Conservation (phyloP, 2,797 vertebrate species). For the Florisuga fusca region DNA sequence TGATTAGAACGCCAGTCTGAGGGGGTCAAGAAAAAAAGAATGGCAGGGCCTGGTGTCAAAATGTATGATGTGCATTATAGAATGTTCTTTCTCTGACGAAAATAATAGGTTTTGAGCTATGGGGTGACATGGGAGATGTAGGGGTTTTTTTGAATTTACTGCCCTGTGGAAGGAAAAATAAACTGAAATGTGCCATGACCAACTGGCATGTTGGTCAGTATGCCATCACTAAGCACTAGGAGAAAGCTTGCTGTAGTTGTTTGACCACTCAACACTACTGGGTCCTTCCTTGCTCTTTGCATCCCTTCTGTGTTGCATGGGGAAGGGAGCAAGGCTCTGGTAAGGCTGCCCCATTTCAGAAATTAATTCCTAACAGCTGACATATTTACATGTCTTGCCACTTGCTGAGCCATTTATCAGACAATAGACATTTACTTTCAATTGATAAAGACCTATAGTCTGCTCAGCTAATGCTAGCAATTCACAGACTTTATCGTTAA, state of each 20-base stretch:
- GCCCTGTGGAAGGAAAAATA: not conserved
- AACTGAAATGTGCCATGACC: not conserved
- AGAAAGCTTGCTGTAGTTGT: not conserved
- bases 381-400: not conserved
- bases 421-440: not conserved
- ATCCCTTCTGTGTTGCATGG: accelerated
- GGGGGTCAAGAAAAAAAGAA: not conserved
- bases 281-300: not conserved
- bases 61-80: not conserved
- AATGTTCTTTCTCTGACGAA: not conserved
- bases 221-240: not conserved
- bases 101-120: not conserved
- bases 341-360: not conserved
- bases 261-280: not conserved
- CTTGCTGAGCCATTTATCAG: accelerated
- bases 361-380: not conserved
- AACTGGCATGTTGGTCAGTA: no score
- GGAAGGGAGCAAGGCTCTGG: not conserved
- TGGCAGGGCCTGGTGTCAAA: not conserved
- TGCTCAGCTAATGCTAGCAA: not conserved
- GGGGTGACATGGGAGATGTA: not conserved
- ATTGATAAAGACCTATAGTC: not conserved
- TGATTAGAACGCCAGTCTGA: not conserved
- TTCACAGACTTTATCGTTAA: not conserved
- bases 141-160: not conserved